These are phyloP conservation scores for Macrosiphum euphorbiae DNA, from an alignment of 2,888 invertebrate genomes.

Conservation along the genomic window DNA sequence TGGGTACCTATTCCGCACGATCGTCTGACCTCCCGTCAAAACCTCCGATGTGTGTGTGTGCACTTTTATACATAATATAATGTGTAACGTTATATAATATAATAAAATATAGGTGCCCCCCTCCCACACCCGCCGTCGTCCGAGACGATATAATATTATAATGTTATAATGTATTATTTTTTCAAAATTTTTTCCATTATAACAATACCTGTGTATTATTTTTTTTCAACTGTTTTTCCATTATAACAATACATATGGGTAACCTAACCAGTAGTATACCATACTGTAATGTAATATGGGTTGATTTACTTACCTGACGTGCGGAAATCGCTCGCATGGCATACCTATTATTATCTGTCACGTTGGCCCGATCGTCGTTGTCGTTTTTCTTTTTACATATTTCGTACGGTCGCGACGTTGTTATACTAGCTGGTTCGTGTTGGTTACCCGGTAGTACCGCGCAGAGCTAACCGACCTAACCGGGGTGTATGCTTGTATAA, in stretches of 20 bases:
- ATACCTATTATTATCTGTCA: conserved; percentile 11
- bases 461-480: background rate
- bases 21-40: conserved; percentile 46
- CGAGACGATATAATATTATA: background rate
- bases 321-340: background rate
- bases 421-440: background rate
- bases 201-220: background rate
- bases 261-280: no score
- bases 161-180: background rate
- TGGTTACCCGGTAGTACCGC: conserved; percentile 39
- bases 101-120: background rate
- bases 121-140: background rate
- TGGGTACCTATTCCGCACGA: conserved; percentile 2
- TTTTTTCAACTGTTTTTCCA: no score
- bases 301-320: background rate
- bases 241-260: background rate
- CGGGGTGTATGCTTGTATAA: background rate
- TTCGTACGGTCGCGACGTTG: background rate
- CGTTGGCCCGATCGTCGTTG: background rate
- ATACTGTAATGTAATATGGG: background rate
- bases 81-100: background rate
- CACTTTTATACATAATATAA: background rate
- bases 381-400: background rate
- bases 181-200: background rate
- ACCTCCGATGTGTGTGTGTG: background rate